Base-by-base conservation (phyloP, 2,888 invertebrate genomes). In the Capitulum mitella region DNA sequence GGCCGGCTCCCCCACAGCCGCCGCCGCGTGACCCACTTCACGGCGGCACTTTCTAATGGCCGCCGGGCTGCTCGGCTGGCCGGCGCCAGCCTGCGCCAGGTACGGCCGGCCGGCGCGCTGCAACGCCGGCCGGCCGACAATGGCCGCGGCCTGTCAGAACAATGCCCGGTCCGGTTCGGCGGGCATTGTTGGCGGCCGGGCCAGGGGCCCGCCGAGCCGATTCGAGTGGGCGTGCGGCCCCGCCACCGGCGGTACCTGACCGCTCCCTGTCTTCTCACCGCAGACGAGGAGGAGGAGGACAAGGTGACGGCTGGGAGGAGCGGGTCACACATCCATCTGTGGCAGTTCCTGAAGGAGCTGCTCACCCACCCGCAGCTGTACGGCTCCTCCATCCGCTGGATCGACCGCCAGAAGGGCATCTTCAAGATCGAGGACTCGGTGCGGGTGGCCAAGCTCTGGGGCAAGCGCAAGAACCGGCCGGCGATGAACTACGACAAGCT, bases 401-500 rank as follows among this genome's bases (percentile, higher is more conserved):
- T 98, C 83, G 97, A 99, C 86, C 91, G 97, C 85, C 90, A 90
- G 74, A 93, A 92, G 86, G 98, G 97, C 80, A 93, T 98, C 74
- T 99, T 99, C 89, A 99, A 98, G 88, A 99, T 99, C 85, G 98
- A 99, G 87, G 98, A 99, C 87, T 97, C 97, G 22, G 95, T 97
- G 46, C 91, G 94, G 83, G 97, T 99, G 78, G 98, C 99, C n/a
- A 90, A 93, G 83, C 90, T 97, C 79, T 99, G 99, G 99, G 99
- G 99, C 81, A 93, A 94, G 84, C 90, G 98, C 82, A 99, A 99
- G 87, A 98, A 99, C 88, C 90, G 98, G 19, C 97, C 98, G 0
- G 97, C 97, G 46, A 99, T 99, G 98, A 99, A 99, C 89, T 99
- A 99, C 88, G 99, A 99, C 89, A 99, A 99, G 86, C 88, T 99